These are phyloP conservation scores for Alaudala cheleensis DNA, from an alignment of 2,113 vertebrate species.

Conservation along the genomic window DNA sequence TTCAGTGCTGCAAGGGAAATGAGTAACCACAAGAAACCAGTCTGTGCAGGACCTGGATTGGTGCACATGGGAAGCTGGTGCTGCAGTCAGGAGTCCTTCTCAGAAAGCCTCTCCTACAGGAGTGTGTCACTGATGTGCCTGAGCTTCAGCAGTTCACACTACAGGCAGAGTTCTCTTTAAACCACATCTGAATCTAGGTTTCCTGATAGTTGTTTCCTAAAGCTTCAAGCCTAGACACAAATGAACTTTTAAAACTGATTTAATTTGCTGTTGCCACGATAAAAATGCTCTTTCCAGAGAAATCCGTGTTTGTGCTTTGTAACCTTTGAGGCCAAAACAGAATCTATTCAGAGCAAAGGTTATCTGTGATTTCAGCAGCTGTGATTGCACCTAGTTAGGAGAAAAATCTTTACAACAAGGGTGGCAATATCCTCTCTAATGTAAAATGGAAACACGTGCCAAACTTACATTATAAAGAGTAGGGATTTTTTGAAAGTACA, in stretches of 20 bases:
- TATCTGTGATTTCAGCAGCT: background rate
- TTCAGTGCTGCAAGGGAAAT: background rate
- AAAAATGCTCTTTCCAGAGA: background rate
- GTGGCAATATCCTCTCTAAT: background rate
- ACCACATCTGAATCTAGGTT: background rate
- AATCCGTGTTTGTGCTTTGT: background rate
- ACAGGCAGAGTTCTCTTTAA: background rate
- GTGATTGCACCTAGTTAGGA: background rate
- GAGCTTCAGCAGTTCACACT: background rate
- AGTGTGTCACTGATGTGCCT: background rate
- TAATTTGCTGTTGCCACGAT: background rate
- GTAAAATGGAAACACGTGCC: background rate
- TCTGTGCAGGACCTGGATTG: background rate
- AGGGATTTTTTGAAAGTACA: background rate
- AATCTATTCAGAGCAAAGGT: background rate
- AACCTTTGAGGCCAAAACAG: background rate
- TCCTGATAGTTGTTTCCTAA: background rate
- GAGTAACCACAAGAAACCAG: background rate
- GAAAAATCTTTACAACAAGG: background rate
- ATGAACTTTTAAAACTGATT: background rate
- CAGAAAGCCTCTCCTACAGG: background rate
- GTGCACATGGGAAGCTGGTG: accelerated
- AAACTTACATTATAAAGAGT: background rate
- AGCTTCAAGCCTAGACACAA: background rate
- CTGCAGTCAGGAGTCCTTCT: background rate